These are phyloP conservation scores for Pangasius mekongensis DNA, from an alignment of 2,797 vertebrate genomes.

Conservation along the genomic window DNA sequence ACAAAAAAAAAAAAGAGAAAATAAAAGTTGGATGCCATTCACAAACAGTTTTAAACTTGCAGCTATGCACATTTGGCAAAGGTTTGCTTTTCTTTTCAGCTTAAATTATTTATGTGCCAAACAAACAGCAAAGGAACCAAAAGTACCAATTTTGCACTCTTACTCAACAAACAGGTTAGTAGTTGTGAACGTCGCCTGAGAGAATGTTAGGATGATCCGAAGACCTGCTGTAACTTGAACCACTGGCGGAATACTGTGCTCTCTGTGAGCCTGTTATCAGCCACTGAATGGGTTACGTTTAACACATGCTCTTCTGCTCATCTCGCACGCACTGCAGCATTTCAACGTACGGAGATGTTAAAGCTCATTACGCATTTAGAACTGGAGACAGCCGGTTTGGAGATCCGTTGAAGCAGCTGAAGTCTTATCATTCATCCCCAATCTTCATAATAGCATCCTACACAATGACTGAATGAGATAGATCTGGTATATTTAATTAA, in stretches of 20 bases:
- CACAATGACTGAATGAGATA: background rate
- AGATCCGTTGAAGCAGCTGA: background rate
- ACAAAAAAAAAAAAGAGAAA: background rate
- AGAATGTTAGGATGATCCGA: background rate
- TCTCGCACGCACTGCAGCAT: background rate
- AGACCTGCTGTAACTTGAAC: background rate
- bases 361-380: conserved; percentile 12
- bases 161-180: background rate
- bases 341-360: conserved; percentile 13
- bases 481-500: background rate
- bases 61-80: background rate
- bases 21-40: background rate
- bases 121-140: background rate
- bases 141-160: background rate
- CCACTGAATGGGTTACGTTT: conserved; percentile 17
- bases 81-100: background rate
- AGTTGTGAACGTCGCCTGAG: background rate
- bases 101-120: background rate
- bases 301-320: conserved; percentile 13
- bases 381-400: background rate
- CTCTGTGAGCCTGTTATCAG: background rate
- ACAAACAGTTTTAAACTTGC: background rate
- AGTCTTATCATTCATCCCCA: background rate
- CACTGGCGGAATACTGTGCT: too few relatives aligned
- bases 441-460: background rate